These are phyloP conservation scores for Chloebia gouldiae DNA, from an alignment of 2,113 vertebrate species.

Conservation along the genomic window DNA sequence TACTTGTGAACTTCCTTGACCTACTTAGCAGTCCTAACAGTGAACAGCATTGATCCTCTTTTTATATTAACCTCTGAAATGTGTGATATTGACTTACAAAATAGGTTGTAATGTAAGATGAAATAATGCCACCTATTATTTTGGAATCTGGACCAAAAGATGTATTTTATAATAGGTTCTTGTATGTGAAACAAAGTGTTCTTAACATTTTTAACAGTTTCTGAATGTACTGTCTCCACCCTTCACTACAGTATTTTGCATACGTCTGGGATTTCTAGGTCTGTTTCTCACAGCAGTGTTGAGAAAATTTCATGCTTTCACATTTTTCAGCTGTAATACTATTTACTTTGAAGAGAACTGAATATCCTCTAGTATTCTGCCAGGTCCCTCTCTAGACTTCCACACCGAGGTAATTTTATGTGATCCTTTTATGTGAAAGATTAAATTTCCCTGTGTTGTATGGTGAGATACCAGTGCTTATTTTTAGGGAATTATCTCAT, in stretches of 20 bases:
- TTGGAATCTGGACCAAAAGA: background rate
- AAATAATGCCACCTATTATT: background rate
- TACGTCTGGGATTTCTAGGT: background rate
- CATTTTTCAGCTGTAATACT: conserved; percentile 46
- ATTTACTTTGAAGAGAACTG: conserved; percentile 42
- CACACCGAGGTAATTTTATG: conserved; percentile 43
- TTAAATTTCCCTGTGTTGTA: conserved; percentile 23
- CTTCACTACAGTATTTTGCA: conserved; percentile 14
- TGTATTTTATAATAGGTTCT: background rate
- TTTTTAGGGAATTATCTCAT: conserved; percentile 25
- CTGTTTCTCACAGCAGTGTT: conserved; percentile 34
- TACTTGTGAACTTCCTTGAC: background rate
- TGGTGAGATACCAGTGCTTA: conserved; percentile 9
- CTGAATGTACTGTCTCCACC: background rate
- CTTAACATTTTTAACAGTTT: background rate
- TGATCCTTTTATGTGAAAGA: conserved; percentile 53
- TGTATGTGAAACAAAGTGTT: background rate
- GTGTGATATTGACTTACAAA: background rate
- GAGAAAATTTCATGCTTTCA: conserved; percentile 60
- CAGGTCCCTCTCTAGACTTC: conserved; percentile 16
- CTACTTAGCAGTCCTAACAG: background rate
- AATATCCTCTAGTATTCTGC: conserved; percentile 37
- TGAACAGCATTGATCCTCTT: background rate
- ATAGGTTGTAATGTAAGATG: background rate
- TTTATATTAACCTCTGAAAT: background rate